Percentiles rank a stretch among this genome's conserved stretches.
phyloP scores from a whole-genome alignment of 2,888 invertebrate genomes.

The Trichacis sp. region DNA sequence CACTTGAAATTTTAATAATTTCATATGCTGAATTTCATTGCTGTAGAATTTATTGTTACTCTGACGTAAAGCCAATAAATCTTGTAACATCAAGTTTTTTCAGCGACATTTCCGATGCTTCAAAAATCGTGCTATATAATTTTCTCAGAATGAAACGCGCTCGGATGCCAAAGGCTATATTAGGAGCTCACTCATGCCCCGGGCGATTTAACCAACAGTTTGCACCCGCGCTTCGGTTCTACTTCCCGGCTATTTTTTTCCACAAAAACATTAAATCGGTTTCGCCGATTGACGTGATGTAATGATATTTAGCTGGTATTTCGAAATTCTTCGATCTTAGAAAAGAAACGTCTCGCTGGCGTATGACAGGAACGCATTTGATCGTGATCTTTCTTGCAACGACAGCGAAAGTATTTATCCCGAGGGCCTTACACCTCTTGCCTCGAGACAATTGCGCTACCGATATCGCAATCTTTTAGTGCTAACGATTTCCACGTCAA shows the following conservation, averaged over 20 bases:
- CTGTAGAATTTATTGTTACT: too few species aligned
- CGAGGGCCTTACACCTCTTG: constrained; percentile 20
- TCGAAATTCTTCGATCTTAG: constrained; percentile 31
- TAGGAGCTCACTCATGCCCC: constrained; percentile 10
- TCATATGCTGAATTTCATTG: background rate
- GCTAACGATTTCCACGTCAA: background rate
- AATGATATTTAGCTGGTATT: constrained; percentile 39
- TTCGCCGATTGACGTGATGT: constrained; percentile 32
- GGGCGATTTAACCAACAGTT: constrained; percentile 16
- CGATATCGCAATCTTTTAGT: background rate
- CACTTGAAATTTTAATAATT: too few species aligned
- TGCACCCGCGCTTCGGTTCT: constrained; percentile 24
- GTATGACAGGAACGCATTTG: constrained; percentile 32
- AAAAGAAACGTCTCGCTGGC: constrained; percentile 42
- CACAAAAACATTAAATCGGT: constrained; percentile 14
- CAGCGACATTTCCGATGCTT: background rate
- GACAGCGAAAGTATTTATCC: constrained; percentile 38
- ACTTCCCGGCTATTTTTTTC: constrained; percentile 37
- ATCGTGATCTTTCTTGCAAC: too few species aligned
- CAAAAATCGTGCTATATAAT: constrained; percentile 1
- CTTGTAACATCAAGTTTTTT: too few species aligned
- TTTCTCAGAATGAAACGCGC: constrained; percentile 9
- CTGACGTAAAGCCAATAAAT: too few species aligned
- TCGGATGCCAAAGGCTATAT: constrained; percentile 22
- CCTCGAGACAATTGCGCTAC: background rate